Base-by-base conservation (phyloP, 2,113 vertebrate genomes). In the Colaptes auratus region DNA sequence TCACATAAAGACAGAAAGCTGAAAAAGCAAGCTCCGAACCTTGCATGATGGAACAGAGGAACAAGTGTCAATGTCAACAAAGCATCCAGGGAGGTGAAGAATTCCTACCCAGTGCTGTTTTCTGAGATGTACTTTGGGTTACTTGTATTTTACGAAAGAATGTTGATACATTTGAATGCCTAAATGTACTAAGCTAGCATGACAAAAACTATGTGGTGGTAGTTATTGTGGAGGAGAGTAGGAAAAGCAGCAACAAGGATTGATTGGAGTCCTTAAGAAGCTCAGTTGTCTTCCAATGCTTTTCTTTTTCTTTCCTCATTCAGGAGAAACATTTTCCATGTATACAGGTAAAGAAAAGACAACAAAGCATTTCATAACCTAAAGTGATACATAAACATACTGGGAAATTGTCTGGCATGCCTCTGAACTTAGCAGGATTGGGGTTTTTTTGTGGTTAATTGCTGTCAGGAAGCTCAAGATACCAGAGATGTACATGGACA, bases 211-310 rank as follows among this genome's bases (percentile, higher is more conserved):
- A 50, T 36, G 30, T 44, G 25, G 56, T 81, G 61, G 35, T 63
- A 61, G 81, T 27, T 78, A 67, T 58, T 58, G 64, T 1, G n/a
- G 23, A 85, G 56, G 30, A 61, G 31, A 27, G 76, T n/a, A 88
- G 44, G 65, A 80, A 66, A 88, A 88, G 42, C 23, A 88, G 52
- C 36, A 56, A 36, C 30, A 61, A 27, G 61, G 72, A 94, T 42
- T 89, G 82, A 95, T 86, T 77, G 71, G 52, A 79, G 75, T 67
- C 79, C 71, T 91, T 88, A 85, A 64, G 89, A 88, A 92, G 86
- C 20, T 7, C 18, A 10, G 21, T 86, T 28, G 4, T 81, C 78
- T 88, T 89, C 86, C 79, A 92, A 25, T 16, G 52, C 8, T 85
- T 64, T 81, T 71, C 39, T 39, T 39, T 39, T 39, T 39, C 60